A percentile compares a stretch with the other conserved stretches of the same genome.
Conservation (phyloP, 1,140 invertebrate species). For the Hylyphantes graminicola region DNA sequence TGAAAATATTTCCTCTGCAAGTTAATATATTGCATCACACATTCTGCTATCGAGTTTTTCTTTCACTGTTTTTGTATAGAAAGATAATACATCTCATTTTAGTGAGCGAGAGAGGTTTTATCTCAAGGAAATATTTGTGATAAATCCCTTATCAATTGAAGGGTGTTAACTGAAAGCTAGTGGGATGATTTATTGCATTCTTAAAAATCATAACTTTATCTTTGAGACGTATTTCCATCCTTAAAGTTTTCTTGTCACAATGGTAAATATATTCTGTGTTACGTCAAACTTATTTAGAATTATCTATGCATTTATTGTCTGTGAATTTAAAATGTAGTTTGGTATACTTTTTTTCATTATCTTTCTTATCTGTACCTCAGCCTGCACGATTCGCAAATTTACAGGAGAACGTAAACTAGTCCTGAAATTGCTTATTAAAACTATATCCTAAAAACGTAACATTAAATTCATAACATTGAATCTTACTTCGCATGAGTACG, state of each 20-base stretch:
- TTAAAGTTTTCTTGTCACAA: too few species aligned
- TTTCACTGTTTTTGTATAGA: too few species aligned
- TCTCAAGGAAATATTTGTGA: background rate
- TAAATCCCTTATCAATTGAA: constrained; percentile 13
- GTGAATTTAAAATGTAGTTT: background rate
- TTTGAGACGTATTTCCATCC: background rate
- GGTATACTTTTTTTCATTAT: background rate
- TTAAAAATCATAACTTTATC: background rate
- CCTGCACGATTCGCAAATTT: too few species aligned
- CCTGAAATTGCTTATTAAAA: too few species aligned
- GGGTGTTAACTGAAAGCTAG: constrained; percentile 10
- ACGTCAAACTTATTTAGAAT: background rate
- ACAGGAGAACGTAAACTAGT: too few species aligned
- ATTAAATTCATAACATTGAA: too few species aligned
- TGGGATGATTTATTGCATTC: background rate
- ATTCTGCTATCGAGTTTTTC: too few species aligned
- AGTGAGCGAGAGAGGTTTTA: background rate
- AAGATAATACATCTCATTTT: background rate
- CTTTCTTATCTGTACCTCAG: too few species aligned
- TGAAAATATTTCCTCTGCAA: too few species aligned
- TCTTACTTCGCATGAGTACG: too few species aligned
- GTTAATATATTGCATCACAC: too few species aligned
- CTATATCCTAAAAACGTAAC: too few species aligned
- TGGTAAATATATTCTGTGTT: background rate
- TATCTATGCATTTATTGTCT: background rate